Evolutionary conservation across 2,888 invertebrate genomes (phyloP).

Genomic region (Drosophila anomelani): DNA sequence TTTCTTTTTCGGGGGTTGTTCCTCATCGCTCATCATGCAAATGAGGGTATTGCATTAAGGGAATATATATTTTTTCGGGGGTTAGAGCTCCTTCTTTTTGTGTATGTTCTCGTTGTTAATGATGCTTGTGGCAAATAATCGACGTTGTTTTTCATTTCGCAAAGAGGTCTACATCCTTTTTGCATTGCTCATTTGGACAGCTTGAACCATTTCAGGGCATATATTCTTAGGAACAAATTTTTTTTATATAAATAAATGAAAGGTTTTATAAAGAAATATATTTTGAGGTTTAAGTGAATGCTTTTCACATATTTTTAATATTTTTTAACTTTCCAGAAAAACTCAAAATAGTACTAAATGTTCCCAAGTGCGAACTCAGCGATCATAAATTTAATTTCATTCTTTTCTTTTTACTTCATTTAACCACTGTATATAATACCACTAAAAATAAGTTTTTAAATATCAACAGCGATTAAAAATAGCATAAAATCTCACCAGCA

Average conservation of each 20-base stretch:
- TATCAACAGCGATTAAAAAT: slow-evolving; percentile 8
- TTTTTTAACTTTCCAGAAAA: too few species aligned
- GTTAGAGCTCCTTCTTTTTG: slow-evolving; percentile 10
- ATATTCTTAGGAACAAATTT: not conserved
- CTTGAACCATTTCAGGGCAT: not conserved
- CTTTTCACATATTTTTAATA: too few species aligned
- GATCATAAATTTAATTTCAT: not conserved
- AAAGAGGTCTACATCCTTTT: slow-evolving; percentile 52
- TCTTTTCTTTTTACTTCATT: not conserved
- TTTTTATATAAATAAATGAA: not conserved
- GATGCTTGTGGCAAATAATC: slow-evolving; percentile 70
- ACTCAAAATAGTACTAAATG: too few species aligned
- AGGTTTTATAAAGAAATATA: too few species aligned
- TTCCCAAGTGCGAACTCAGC: not conserved
- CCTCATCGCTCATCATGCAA: slow-evolving; percentile 31
- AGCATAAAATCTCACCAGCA: not conserved
- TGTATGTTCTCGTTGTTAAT: slow-evolving; percentile 58
- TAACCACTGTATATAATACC: too few species aligned
- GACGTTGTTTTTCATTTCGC: slow-evolving; percentile 54
- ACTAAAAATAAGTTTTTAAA: not conserved
- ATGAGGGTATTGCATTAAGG: slow-evolving; percentile 41
- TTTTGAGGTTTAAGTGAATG: too few species aligned
- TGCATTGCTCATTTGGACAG: slow-evolving; percentile 22
- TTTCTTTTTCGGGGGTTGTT: slow-evolving; percentile 31
- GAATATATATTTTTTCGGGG: slow-evolving; percentile 33